These are phyloP conservation scores for Lepidotrigona ventralis DNA, from an alignment of 1,140 invertebrate species.

Conservation along the genomic window DNA sequence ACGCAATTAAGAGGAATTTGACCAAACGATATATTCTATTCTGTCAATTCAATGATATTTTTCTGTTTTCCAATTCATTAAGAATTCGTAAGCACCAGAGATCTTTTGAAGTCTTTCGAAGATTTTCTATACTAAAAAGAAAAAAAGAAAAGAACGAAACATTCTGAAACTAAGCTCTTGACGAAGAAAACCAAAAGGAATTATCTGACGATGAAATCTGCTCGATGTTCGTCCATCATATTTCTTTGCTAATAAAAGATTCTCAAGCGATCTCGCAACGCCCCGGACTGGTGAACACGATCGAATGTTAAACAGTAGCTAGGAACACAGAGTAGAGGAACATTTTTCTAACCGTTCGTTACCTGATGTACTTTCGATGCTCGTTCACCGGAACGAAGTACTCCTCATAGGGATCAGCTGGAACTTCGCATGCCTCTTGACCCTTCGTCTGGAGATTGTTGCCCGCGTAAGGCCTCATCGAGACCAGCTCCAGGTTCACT, in stretches of 20 bases:
- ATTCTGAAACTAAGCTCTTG: too few relatives aligned
- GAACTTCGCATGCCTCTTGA: conserved; percentile 85
- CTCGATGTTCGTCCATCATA: background rate
- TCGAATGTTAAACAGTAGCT: conserved; percentile 60
- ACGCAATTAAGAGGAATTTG: background rate
- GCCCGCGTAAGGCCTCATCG: conserved; percentile 85
- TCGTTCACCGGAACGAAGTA: conserved; percentile 92
- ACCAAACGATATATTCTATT: too few relatives aligned
- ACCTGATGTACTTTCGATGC: conserved; percentile 92
- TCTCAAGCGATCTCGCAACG: conserved; percentile 25
- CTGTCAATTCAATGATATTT: too few relatives aligned
- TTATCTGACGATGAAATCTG: background rate
- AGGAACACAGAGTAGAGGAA: conserved; percentile 28
- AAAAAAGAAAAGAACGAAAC: too few relatives aligned
- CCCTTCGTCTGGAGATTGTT: conserved; percentile 85
- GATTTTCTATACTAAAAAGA: too few relatives aligned
- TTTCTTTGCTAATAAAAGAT: background rate
- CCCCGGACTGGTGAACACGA: conserved; percentile 60
- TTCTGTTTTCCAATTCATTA: too few relatives aligned
- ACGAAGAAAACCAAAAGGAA: too few relatives aligned
- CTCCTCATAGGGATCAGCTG: conserved; percentile 87
- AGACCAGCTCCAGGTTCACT: conserved; percentile 89
- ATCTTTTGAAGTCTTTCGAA: too few relatives aligned
- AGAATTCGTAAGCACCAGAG: too few relatives aligned
- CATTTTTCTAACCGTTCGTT: conserved; percentile 58